Evolutionary conservation across 2,888 invertebrate species (phyloP).

Genomic region (Plebejus argus): DNA sequence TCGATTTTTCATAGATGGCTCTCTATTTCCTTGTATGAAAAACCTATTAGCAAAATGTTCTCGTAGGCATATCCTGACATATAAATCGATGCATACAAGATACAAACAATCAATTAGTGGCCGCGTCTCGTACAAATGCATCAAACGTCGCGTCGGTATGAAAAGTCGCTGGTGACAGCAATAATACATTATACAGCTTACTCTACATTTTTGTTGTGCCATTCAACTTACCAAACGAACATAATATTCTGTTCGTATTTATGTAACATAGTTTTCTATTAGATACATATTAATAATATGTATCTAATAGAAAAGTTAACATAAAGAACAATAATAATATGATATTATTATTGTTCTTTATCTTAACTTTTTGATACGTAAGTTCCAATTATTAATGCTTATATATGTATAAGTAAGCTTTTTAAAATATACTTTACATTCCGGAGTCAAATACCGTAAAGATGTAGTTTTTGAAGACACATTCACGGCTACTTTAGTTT

Average conservation of each 20-base stretch:
- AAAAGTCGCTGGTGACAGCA: neutral
- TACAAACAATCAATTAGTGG: conserved; percentile 40
- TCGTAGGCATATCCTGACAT: too few species aligned
- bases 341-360: neutral
- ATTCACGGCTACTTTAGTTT: too few species aligned
- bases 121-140: neutral
- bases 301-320: too few species aligned
- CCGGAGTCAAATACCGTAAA: neutral
- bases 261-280: neutral
- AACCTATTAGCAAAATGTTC: too few species aligned
- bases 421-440: neutral
- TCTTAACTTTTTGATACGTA: too few species aligned
- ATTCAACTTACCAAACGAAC: neutral
- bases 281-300: too few species aligned
- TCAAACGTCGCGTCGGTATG: neutral
- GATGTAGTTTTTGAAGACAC: too few species aligned
- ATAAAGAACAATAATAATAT: too few species aligned
- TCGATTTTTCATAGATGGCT: too few species aligned
- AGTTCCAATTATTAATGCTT: neutral
- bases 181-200: neutral
- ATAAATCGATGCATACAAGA: too few species aligned
- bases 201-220: neutral
- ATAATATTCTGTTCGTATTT: neutral
- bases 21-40: too few species aligned
- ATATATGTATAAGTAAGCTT: neutral